Evolutionary conservation across 2,888 invertebrate species (phyloP), one percentile per base, ranked within the genome.

Genomic region (Ornithoptera alexandrae): DNA sequence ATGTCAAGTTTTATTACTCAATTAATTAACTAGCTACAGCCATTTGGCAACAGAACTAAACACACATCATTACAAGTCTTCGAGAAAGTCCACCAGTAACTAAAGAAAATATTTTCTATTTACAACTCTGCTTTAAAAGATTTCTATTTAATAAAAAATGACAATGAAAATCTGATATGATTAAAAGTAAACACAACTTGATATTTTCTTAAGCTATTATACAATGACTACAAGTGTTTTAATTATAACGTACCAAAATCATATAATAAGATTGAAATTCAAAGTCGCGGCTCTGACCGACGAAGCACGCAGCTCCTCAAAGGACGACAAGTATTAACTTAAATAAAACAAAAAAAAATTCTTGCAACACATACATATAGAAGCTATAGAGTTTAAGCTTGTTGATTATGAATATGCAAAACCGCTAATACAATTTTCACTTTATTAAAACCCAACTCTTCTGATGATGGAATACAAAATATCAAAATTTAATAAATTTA

Each of bases 251-350:
- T 18, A 20, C 8, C 18, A 57, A 5, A 8, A 57, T 6, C n/a
- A 57, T 22, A 24, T 24, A 22, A 8, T 46, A 15, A 12, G 20
- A 30, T 24, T 59, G 22, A 30, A 22, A 30, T 59, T 30, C 57
- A 22, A 24, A 30, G 59, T 57, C 42, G 58, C 39, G 22, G 6
- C 50, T 59, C 57, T 59, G 59, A 65, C 65, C 65, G 42, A 5
- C 59, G 18, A 65, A 65, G 65, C 65, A 59, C 59, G 59, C 50
- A 59, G 30, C 30, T 4, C 65, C 8, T 12, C 59, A 59, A 58
- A 65, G 65, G 59, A 65, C 65, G 59, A 30, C 59, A 50, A 30
- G 30, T 30, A 30, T 59, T 65, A 1, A 18, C 50, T 17, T 50
- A 17, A 17, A 50, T 50, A 50, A 50, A 50, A 50, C 15, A 50